phyloP scores from a whole-genome alignment of 2,888 invertebrate species.

The Graphium colonna region DNA sequence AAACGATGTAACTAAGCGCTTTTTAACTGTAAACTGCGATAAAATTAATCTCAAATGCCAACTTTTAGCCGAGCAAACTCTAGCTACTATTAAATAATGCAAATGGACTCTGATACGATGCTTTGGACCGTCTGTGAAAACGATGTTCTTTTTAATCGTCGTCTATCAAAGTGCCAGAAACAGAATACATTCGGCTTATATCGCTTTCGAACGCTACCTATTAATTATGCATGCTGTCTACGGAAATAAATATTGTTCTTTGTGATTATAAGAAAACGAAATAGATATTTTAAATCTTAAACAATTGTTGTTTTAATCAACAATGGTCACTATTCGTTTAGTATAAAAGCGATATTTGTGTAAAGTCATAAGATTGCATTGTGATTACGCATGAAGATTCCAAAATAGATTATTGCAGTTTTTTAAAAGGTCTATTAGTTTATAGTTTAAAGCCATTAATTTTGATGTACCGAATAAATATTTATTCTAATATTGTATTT shows the following conservation, averaged over 20 bases:
- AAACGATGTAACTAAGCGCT: too few relatives aligned
- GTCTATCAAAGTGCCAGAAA: conserved; percentile 5
- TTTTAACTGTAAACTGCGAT: background rate
- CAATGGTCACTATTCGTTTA: background rate
- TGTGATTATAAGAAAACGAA: background rate
- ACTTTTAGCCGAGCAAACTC: background rate
- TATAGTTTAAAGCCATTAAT: too few relatives aligned
- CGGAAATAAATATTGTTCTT: background rate
- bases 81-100: conserved; percentile 11
- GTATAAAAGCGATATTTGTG: background rate
- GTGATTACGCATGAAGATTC: too few relatives aligned
- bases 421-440: too few relatives aligned
- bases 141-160: conserved; percentile 11
- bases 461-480: too few relatives aligned
- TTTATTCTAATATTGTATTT: too few relatives aligned
- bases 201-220: conserved; percentile 8
- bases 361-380: background rate
- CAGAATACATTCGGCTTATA: conserved; percentile 3
- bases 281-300: background rate
- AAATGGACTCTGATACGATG: conserved; percentile 30
- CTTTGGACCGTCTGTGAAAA: conserved; percentile 5
- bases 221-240: conserved; percentile 13
- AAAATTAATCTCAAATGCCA: background rate
- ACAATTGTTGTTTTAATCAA: background rate
- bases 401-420: too few relatives aligned